phyloP scores from a whole-genome alignment of 2,113 vertebrate species.

The Hippoglossus stenolepis region DNA sequence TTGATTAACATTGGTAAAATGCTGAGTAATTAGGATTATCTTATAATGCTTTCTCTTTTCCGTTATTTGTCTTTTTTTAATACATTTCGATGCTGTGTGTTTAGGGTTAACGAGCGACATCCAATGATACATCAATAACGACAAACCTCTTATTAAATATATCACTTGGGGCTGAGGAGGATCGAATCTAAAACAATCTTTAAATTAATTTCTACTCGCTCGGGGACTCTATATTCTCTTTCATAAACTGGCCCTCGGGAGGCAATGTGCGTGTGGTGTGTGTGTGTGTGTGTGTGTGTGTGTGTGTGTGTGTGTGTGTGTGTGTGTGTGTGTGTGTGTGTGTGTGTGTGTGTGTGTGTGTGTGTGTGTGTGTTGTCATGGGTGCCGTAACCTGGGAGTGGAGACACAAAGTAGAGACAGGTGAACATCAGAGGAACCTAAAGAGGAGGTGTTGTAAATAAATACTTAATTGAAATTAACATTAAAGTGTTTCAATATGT shows the following conservation, averaged over 20 bases:
- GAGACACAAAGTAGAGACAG: slow-evolving; percentile 64
- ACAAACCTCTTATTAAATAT: slow-evolving; percentile 20
- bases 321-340: slow-evolving; percentile 58
- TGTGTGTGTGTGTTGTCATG: slow-evolving; percentile 83
- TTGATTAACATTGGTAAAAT: background rate
- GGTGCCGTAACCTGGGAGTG: slow-evolving; percentile 76
- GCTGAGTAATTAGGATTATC: background rate
- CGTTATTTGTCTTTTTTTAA: background rate
- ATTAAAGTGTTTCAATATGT: too few relatives aligned
- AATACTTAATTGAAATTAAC: too few relatives aligned
- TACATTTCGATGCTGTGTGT: background rate
- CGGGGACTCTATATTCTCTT: slow-evolving; percentile 45
- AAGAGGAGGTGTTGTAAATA: background rate
- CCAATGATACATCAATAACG: background rate
- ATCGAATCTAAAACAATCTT: slow-evolving; percentile 48
- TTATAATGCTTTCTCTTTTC: background rate
- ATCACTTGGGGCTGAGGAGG: slow-evolving; percentile 20
- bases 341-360: slow-evolving; percentile 48
- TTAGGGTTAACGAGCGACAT: background rate
- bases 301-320: slow-evolving; percentile 54
- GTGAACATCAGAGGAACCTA: slow-evolving; percentile 55
- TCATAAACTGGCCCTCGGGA: slow-evolving; percentile 66
- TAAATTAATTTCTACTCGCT: slow-evolving; percentile 53
- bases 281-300: slow-evolving; percentile 50
- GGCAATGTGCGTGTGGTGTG: slow-evolving; percentile 20